These are phyloP conservation scores for Protonibea diacanthus DNA, from an alignment of 2,797 vertebrate genomes.

Conservation along the genomic window DNA sequence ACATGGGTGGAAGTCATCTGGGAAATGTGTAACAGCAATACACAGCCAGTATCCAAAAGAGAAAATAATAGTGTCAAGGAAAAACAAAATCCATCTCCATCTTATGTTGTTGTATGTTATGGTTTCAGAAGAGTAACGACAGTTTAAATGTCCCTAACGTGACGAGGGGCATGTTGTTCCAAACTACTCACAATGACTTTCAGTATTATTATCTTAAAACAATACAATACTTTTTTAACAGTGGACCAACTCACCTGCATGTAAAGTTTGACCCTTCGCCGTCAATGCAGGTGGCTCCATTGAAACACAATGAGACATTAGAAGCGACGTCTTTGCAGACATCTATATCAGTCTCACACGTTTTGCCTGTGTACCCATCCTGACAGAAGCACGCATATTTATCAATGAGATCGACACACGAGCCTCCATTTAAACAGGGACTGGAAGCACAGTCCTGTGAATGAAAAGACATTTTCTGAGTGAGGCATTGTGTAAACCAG, in stretches of 20 bases:
- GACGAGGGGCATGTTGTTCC: background rate
- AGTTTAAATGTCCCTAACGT: background rate
- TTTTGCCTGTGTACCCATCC: slow-evolving; percentile 81
- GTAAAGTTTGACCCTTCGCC: slow-evolving; percentile 84
- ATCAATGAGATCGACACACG: slow-evolving; percentile 85
- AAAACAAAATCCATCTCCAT: too few relatives aligned
- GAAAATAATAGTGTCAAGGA: too few relatives aligned
- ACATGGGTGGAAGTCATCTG: too few relatives aligned
- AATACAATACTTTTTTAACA: too few relatives aligned
- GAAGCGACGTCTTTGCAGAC: slow-evolving; percentile 73
- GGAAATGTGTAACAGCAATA: too few relatives aligned
- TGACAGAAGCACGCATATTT: slow-evolving; percentile 85
- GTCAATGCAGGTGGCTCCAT: slow-evolving; percentile 85
- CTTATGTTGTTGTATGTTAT: background rate
- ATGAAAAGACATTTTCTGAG: slow-evolving; percentile 45
- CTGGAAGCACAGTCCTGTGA: slow-evolving; percentile 84
- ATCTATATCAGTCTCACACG: slow-evolving; percentile 84
- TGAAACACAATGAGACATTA: slow-evolving; percentile 82
- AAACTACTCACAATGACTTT: background rate
- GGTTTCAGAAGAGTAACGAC: background rate
- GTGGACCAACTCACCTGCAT: slow-evolving; percentile 86
- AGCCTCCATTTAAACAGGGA: slow-evolving; percentile 85
- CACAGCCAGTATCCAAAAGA: too few relatives aligned
- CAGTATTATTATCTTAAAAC: slow-evolving; percentile 6
- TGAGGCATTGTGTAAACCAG: background rate